Conservation (phyloP, 2,797 vertebrate genomes). For the Eulemur mongoz region DNA sequence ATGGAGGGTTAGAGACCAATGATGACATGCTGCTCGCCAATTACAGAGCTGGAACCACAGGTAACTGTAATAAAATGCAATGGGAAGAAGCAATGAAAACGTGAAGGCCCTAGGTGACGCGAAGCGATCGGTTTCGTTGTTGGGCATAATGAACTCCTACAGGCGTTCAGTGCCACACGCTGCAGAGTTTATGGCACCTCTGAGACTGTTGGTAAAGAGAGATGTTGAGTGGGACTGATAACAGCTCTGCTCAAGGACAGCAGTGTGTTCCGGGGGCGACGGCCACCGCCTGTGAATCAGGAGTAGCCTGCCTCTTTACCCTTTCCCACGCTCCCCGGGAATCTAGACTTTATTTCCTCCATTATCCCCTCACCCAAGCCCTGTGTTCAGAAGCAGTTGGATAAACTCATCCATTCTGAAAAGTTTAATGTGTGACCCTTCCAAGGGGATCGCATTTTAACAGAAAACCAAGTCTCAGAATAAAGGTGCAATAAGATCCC, state of each 20-base stretch:
- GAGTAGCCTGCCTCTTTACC: neutral
- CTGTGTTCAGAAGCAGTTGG: neutral
- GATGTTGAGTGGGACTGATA: neutral
- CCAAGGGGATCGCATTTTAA: neutral
- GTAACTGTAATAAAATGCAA: neutral
- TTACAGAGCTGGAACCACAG: neutral
- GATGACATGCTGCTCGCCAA: neutral
- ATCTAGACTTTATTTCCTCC: neutral
- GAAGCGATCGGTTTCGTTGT: neutral
- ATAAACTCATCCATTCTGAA: neutral
- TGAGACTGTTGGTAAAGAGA: neutral
- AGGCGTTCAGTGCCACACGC: neutral
- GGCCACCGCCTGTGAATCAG: neutral
- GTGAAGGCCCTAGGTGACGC: neutral
- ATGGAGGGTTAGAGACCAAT: neutral
- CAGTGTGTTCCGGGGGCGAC: rapidly evolving
- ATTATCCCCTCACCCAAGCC: neutral
- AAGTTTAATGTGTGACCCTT: neutral
- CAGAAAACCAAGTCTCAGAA: neutral
- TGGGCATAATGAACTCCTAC: neutral
- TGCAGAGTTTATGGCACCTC: neutral
- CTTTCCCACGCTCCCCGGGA: rapidly evolving
- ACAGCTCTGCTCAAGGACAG: neutral
- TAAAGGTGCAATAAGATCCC: neutral
- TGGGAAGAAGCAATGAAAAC: neutral